Base-by-base conservation (phyloP, 2,113 vertebrate species). In the Heteronetta atricapilla region DNA sequence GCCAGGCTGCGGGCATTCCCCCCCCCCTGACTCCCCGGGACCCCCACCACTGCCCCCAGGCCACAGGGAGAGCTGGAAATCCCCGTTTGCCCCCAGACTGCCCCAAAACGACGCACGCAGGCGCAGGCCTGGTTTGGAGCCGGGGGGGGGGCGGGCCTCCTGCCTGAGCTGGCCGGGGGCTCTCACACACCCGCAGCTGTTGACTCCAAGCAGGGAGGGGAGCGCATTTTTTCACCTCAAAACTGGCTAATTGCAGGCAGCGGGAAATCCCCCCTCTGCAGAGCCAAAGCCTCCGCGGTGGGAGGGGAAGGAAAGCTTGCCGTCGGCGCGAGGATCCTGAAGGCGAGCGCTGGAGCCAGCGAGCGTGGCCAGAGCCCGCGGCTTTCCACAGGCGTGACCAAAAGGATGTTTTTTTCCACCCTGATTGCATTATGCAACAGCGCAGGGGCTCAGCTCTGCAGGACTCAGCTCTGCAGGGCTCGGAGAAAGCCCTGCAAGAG, bases 271-370 rank as follows among this genome's bases (percentile, higher is more conserved):
- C 50, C 36, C 33, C 21, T 58, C 4, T 0, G 10, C 10, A 3
- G 15, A 21, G 59, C 25, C 68, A 63, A 69, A 73, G 15, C 15
- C 21, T 4, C 44, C 0, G 0, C 3, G 2, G 36, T 11, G 59
- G 58, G 63, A 68, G 69, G 59, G 62, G 63, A 8, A 0, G 14
- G 2, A 16, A 36, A 33, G 62, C 17, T 22, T 34, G 6, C 33
- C 67, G 33, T 17, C 79, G 9, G 22, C 1, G 2, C 0, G 3
- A 23, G 5, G 44, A 72, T 48, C 34, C 21, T 68, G 42, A 60
- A 64, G 2, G 0, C 29, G 9, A 21, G 72, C 22, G 18, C 25
- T 3, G 1, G 53, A 68, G 40, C 15, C 3, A 10, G 38, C 3
- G 34, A 56, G 68, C 6, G 5, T 1, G 1, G n/a, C 40, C 40